Evolutionary conservation across 2,888 invertebrate genomes (phyloP).

Genomic region (Elegia similella): DNA sequence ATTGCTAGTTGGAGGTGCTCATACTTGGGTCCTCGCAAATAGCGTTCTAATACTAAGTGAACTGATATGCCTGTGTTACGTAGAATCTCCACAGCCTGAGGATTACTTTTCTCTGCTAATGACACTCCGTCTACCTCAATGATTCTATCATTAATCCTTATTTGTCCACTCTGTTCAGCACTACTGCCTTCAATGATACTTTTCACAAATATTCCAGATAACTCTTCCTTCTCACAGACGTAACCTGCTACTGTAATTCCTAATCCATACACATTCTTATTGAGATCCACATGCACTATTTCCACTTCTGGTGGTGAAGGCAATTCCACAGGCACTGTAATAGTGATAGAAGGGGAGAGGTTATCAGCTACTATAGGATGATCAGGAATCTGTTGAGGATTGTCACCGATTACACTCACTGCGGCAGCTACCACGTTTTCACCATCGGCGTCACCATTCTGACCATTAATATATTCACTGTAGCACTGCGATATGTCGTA

Average conservation of each 20-base stretch:
- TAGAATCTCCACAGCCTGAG: conserved; percentile 97
- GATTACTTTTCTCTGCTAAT: conserved; percentile 95
- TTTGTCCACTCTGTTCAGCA: conserved; percentile 94
- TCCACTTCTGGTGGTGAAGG: conserved; percentile 93
- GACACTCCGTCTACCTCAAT: conserved; percentile 96
- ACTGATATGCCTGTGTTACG: conserved; percentile 96
- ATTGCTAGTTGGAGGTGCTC: conserved; percentile 95
- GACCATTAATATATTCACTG: conserved; percentile 61
- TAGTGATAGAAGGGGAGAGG: conserved; percentile 71
- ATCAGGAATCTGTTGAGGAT: conserved; percentile 65
- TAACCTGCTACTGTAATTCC: conserved; percentile 98
- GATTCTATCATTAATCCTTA: conserved; percentile 98
- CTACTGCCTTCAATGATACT: conserved; percentile 98
- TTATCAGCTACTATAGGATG: conserved; percentile 59
- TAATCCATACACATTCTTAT: conserved; percentile 95
- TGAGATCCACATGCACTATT: conserved; percentile 92
- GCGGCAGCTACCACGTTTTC: conserved; percentile 63
- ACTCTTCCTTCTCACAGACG: conserved; percentile 98
- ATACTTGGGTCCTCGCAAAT: conserved; percentile 95
- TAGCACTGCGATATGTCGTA: conserved; percentile 72
- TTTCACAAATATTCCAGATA: conserved; percentile 99
- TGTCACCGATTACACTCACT: conserved; percentile 71
- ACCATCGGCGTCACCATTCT: conserved; percentile 54
- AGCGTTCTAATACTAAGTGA: conserved; percentile 93
- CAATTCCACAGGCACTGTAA: conserved; percentile 75